Evolutionary conservation across 2,797 vertebrate species (phyloP).

Genomic region (Simalia tracyae): DNA sequence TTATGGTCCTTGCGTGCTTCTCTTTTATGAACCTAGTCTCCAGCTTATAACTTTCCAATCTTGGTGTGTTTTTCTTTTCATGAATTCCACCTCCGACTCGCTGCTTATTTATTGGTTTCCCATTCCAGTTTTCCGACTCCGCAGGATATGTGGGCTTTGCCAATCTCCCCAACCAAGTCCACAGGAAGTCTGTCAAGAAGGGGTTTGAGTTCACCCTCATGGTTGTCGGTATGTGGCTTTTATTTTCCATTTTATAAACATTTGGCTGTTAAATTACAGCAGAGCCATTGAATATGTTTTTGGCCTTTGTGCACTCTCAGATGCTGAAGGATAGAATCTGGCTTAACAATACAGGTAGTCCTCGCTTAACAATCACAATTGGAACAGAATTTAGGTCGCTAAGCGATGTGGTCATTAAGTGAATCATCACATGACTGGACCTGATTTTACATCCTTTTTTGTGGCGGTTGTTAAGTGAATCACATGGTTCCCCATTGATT

Average conservation of each 20-base stretch:
- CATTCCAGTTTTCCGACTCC: constrained; percentile 82
- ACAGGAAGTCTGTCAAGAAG: constrained; percentile 91
- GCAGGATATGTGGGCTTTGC: constrained; percentile 86
- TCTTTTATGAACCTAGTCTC: background rate
- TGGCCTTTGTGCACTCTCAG: no score
- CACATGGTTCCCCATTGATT: no score
- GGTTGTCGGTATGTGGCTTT: constrained; percentile 82
- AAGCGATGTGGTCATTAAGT: no score
- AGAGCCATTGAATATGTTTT: background rate
- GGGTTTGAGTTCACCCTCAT: constrained; percentile 89
- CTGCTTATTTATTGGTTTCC: constrained; percentile 31
- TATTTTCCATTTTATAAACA: background rate
- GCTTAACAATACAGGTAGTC: no score
- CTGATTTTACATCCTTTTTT: no score
- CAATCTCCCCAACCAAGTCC: constrained; percentile 87
- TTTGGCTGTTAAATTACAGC: background rate
- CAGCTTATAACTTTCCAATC: background rate
- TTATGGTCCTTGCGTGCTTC: background rate
- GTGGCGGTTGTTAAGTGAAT: no score
- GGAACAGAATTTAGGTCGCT: no score
- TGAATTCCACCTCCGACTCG: constrained; percentile 7
- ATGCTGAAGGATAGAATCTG: no score
- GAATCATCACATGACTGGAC: no score
- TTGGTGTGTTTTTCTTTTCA: background rate
- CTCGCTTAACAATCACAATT: no score